Evolutionary conservation across 2,888 invertebrate genomes (phyloP).

Genomic region (Pyrgus malvae): DNA sequence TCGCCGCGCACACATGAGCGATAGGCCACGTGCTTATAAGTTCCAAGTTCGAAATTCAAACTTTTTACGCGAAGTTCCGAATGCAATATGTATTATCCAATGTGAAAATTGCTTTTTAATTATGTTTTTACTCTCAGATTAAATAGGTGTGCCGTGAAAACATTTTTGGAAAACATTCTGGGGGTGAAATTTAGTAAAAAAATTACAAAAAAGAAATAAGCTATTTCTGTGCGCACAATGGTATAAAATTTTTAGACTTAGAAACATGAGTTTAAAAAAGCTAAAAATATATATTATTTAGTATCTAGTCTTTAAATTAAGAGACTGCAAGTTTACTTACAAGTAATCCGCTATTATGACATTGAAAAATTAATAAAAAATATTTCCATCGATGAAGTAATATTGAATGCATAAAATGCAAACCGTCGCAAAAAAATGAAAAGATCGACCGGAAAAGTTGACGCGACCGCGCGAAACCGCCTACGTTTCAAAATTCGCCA

Average conservation of each 20-base stretch:
- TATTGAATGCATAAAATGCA: too few relatives aligned
- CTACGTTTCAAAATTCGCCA: slow-evolving; percentile 37
- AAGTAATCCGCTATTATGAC: slow-evolving; percentile 27
- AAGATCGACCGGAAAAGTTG: neutral
- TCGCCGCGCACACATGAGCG: slow-evolving; percentile 67
- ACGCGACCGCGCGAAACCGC: slow-evolving; percentile 9
- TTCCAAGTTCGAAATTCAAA: slow-evolving; percentile 60
- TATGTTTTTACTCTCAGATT: too few relatives aligned
- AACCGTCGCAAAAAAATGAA: neutral
- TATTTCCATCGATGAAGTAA: too few relatives aligned
- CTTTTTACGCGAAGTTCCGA: slow-evolving; percentile 50
- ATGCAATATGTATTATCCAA: neutral
- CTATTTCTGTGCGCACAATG: too few relatives aligned
- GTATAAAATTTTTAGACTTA: too few relatives aligned
- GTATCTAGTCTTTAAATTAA: neutral
- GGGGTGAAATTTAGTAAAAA: too few relatives aligned
- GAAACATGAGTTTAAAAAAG: too few relatives aligned
- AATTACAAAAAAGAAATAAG: too few relatives aligned
- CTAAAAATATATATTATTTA: too few relatives aligned
- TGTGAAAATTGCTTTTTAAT: neutral
- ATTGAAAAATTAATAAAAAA: neutral
- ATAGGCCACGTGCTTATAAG: slow-evolving; percentile 78
- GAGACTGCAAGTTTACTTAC: slow-evolving; percentile 34
- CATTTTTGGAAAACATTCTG: too few relatives aligned
- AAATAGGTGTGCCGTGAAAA: too few relatives aligned